These are phyloP conservation scores for Florisuga fusca DNA, from an alignment of 2,797 vertebrate species.

Conservation along the genomic window DNA sequence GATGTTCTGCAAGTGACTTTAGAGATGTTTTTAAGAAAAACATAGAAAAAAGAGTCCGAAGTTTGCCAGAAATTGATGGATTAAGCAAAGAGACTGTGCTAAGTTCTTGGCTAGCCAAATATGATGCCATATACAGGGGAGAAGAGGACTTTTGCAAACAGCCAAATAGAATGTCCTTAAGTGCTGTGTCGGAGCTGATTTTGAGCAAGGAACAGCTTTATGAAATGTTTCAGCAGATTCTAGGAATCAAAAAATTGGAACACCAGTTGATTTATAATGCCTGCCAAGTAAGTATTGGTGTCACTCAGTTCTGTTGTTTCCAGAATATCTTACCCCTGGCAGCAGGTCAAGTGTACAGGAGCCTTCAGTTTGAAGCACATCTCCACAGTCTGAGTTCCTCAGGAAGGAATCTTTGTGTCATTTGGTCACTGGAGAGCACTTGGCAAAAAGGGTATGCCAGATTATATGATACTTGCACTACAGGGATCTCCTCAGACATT, in stretches of 20 bases:
- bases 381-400: neutral
- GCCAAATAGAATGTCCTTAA: slow-evolving; percentile 83
- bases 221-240: slow-evolving; percentile 92
- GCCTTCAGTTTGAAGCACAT: neutral
- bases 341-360: neutral
- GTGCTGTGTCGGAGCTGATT: slow-evolving; percentile 89
- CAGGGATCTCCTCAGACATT: neutral
- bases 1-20: slow-evolving; percentile 89
- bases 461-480: neutral
- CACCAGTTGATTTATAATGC: slow-evolving; percentile 91
- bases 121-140: slow-evolving; percentile 87
- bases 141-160: slow-evolving; percentile 88
- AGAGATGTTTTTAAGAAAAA: slow-evolving; percentile 92
- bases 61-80: slow-evolving; percentile 89
- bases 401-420: neutral
- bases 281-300: slow-evolving; percentile 84
- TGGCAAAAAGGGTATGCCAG: neutral
- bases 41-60: slow-evolving; percentile 89
- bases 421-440: neutral
- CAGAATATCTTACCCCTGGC: neutral
- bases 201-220: slow-evolving; percentile 92
- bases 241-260: slow-evolving; percentile 90
- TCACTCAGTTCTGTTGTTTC: neutral
- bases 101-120: slow-evolving; percentile 91
- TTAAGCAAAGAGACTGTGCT: slow-evolving; percentile 91